phyloP scores from a whole-genome alignment of 2,113 vertebrate species.

The Mohoua ochrocephala region DNA sequence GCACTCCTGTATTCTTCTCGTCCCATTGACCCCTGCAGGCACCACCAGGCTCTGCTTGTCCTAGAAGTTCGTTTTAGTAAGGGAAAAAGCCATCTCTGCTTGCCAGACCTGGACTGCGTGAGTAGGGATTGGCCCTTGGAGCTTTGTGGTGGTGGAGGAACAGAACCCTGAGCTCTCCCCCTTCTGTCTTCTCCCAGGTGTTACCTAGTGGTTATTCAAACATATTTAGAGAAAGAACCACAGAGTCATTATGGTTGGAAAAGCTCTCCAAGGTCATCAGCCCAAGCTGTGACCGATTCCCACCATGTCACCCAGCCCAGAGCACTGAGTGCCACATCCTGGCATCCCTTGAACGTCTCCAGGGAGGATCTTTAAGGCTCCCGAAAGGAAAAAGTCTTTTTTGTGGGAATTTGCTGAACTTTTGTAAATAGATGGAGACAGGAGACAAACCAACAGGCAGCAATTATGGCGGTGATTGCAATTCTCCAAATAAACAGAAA shows the following conservation, averaged over 20 bases:
- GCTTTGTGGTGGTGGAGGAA: background rate
- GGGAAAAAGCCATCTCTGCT: background rate
- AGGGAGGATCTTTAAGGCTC: background rate
- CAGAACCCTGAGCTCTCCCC: background rate
- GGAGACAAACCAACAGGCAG: background rate
- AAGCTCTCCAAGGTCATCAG: background rate
- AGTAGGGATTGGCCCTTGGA: background rate
- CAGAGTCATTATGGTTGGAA: background rate
- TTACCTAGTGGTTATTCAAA: background rate
- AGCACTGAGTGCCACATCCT: background rate
- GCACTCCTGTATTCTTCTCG: background rate
- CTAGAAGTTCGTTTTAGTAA: background rate
- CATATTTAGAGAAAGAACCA: background rate
- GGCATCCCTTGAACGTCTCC: background rate
- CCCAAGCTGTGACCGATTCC: fast-evolving
- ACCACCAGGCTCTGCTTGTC: background rate
- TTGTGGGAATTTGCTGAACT: background rate
- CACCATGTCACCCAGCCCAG: background rate
- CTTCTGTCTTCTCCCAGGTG: background rate
- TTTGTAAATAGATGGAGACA: background rate
- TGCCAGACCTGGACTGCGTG: background rate
- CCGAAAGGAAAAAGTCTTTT: background rate
- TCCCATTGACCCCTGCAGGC: background rate
- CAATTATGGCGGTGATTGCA: background rate
- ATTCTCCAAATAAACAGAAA: background rate